Evolutionary conservation across 2,113 vertebrate species (phyloP), one percentile per base, ranked within the genome.

Genomic region (Neodon shergylaensis): DNA sequence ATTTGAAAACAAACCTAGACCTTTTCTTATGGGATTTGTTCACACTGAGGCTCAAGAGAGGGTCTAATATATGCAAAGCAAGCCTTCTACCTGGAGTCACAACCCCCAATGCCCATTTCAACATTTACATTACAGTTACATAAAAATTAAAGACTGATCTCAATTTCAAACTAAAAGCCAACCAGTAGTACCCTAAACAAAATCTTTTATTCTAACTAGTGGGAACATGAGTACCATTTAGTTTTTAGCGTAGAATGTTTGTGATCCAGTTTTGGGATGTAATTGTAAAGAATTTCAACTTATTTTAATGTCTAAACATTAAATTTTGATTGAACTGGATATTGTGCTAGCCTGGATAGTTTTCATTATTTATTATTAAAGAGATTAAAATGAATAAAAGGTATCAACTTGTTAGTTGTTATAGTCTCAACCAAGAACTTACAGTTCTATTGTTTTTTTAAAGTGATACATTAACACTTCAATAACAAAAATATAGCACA

Each of bases 281-380:
- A 91, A 88, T 73, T 95, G 65, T 65, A 94, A 93, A 91, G 12
- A 88, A 86, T 12, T 31, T 88, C 5, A 58, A 92, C 5, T 90
- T 14, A 90, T 87, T 91, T 39, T 90, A 84, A 81, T 52, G 4
- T 12, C 5, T 94, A 63, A 73, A 61, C 39, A 79, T 5, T 90
- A 24, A 94, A 49, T 90, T 92, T 96, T 94, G 52, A 54, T 94
- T 94, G 39, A 94, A 94, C 2, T 42, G 39, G 70, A 4, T 94
- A 77, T 52, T 91, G 47, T 22, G 4, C 14, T 92, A 72, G 58
- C n/a, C 58, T 78, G 26, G 5, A 26, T 24, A 58, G 24, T 95
- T 81, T 83, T 3, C 9, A 39, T 68, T 74, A 94, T 89, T 63
- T 77, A 78, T 3, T 89, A 0, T 14, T 76, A 33, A 93, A 91